These are phyloP conservation scores for Tarsius wallacei DNA, from an alignment of 2,797 vertebrate species.

Conservation along the genomic window DNA sequence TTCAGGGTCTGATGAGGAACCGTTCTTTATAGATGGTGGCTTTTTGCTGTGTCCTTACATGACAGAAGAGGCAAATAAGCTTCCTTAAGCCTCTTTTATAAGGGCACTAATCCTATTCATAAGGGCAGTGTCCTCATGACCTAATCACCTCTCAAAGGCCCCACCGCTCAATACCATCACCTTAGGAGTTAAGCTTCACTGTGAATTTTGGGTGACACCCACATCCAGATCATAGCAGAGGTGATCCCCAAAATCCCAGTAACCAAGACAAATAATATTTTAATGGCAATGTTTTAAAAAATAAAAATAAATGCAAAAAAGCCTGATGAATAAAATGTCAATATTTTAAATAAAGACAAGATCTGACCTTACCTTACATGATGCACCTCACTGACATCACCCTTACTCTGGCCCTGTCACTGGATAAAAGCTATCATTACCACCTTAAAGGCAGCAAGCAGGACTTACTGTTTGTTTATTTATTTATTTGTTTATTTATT, in stretches of 20 bases:
- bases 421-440: neutral
- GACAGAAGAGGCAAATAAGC: neutral
- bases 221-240: neutral
- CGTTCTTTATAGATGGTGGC: neutral
- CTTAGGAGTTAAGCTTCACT: neutral
- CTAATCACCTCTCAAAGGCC: neutral
- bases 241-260: neutral
- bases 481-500: too few relatives aligned
- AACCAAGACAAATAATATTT: neutral
- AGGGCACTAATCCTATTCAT: neutral
- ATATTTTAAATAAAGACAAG: slow-evolving; percentile 3
- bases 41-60: too few relatives aligned
- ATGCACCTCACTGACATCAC: neutral
- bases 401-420: neutral
- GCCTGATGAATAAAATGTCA: neutral
- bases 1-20: neutral
- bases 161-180: neutral
- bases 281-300: neutral
- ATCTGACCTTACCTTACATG: neutral
- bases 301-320: neutral
- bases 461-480: neutral
- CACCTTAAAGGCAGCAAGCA: neutral
- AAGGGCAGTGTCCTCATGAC: neutral
- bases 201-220: neutral
- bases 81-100: neutral